Evolutionary conservation across 2,797 vertebrate genomes (phyloP).

Genomic region (Typhlichthys eigenmanni): DNA sequence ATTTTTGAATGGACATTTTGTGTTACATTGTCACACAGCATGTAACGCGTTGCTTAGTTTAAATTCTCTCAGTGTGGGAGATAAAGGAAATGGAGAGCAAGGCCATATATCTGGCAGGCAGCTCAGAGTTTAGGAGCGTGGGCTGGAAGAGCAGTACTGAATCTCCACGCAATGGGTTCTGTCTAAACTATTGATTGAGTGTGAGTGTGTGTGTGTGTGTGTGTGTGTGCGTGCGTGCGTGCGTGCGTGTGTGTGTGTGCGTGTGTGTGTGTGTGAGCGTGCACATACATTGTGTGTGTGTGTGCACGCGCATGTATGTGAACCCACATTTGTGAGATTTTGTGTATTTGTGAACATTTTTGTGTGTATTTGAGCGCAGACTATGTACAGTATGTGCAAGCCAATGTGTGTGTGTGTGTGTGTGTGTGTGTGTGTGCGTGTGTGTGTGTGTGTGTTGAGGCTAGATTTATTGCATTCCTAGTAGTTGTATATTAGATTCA

Average conservation of each 20-base stretch:
- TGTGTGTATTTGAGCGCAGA: slow-evolving; percentile 7
- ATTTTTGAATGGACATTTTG: slow-evolving; percentile 15
- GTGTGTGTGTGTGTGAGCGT: neutral
- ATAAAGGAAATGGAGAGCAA: slow-evolving; percentile 45
- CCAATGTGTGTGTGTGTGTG: slow-evolving; percentile 2
- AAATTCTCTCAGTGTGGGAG: slow-evolving; percentile 40
- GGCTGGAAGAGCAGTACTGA: slow-evolving; percentile 58
- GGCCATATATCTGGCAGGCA: slow-evolving; percentile 47
- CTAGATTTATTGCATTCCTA: slow-evolving; percentile 52
- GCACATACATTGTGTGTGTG: neutral
- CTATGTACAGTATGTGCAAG: neutral
- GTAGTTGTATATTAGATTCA: slow-evolving; percentile 53
- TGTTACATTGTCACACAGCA: slow-evolving; percentile 9
- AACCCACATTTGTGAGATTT: neutral
- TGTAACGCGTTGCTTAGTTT: slow-evolving; percentile 1
- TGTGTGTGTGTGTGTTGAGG: slow-evolving; percentile 15
- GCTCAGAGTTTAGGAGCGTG: slow-evolving; percentile 46
- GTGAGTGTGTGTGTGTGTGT: slow-evolving; percentile 12
- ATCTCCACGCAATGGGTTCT: slow-evolving; percentile 63
- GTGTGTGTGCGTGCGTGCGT: neutral
- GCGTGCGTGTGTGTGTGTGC: neutral
- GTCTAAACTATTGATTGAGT: slow-evolving; percentile 65
- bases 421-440: slow-evolving; percentile 16
- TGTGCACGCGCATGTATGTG: neutral
- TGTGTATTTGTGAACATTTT: slow-evolving; percentile 10